These are phyloP conservation scores for Haemorhous mexicanus DNA, from an alignment of 2,113 vertebrate species.

Conservation along the genomic window DNA sequence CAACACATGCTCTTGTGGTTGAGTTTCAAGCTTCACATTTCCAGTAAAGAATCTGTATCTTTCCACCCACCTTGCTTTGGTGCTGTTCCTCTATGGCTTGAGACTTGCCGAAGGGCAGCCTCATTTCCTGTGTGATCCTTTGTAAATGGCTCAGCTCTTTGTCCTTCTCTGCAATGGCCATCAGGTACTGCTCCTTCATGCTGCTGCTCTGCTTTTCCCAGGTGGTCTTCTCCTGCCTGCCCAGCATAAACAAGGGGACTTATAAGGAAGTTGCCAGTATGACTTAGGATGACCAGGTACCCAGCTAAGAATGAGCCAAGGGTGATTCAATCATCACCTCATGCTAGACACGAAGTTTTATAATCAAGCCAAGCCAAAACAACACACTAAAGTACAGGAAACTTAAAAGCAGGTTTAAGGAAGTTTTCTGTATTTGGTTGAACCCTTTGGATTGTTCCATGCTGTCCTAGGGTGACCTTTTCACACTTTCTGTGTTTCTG, in stretches of 20 bases:
- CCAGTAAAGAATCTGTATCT: not conserved
- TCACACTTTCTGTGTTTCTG: not conserved
- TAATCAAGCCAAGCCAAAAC: not conserved
- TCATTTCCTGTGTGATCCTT: conserved; percentile 73
- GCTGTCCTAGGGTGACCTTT: not conserved
- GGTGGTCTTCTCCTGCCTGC: conserved; percentile 70
- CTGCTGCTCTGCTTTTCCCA: conserved; percentile 80
- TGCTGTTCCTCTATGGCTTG: conserved; percentile 65
- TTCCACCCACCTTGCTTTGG: conserved; percentile 72
- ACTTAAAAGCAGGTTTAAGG: not conserved
- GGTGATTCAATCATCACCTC: not conserved
- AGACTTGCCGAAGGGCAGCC: conserved; percentile 21
- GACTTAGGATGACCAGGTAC: not conserved
- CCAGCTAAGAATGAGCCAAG: not conserved
- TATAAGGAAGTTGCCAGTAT: not conserved
- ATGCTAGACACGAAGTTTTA: not conserved
- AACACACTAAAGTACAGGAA: not conserved
- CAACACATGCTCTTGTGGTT: not conserved
- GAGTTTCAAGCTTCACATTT: not conserved
- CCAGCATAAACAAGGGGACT: not conserved
- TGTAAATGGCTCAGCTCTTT: conserved; percentile 79
- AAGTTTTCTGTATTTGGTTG: not conserved
- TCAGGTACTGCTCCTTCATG: conserved; percentile 84
- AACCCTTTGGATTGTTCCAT: not conserved
- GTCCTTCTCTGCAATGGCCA: conserved; percentile 83